Evolutionary conservation across 2,113 vertebrate species (phyloP), one percentile per base, ranked within the genome.

Genomic region (Athene cunicularia): DNA sequence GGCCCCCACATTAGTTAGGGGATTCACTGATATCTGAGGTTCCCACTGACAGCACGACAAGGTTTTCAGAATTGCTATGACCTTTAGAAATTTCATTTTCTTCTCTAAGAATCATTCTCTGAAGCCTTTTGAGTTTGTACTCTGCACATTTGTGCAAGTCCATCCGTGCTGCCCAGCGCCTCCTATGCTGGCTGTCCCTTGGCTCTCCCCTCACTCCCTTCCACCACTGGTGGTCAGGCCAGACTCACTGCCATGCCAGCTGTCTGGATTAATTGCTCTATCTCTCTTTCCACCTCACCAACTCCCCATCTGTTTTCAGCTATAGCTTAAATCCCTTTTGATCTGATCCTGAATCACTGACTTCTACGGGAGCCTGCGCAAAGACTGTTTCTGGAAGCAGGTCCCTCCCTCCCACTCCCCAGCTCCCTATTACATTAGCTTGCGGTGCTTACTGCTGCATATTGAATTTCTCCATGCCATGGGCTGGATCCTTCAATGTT

Each of bases 271-370:
- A 97, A 93, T 95, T 73, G 81, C 70, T n/a, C 63, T 4, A 62
- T 70, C 68, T 81, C 94, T 86, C 89, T 79, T 97, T 97, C 94
- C 93, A 94, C 84, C 53, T 93, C 95, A 93, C 77, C 87, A 95
- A 47, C 74, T 96, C 66, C 74, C 96, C 95, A 96, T 96, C 97
- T 97, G 95, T 90, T 97, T 91, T 70, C 77, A 93, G 79, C 77
- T 93, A n/a, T 32, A 80, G 88, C 58, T 88, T 73, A 85, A 95
- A 93, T 82, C 95, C 77, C n/a, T 86, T 97, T 94, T 91, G 87
- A 93, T 97, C 77, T 93, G 91, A 86, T 90, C 62, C 59, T 0
- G 5, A 95, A 85, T 79, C 80, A 58, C 62, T 64, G 86, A 91
- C 73, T 95, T 75, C 73, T 82, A 41, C 28, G 8, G 58, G 37